phyloP scores from a whole-genome alignment of 2,888 invertebrate genomes.

The Callyntrura sp. region DNA sequence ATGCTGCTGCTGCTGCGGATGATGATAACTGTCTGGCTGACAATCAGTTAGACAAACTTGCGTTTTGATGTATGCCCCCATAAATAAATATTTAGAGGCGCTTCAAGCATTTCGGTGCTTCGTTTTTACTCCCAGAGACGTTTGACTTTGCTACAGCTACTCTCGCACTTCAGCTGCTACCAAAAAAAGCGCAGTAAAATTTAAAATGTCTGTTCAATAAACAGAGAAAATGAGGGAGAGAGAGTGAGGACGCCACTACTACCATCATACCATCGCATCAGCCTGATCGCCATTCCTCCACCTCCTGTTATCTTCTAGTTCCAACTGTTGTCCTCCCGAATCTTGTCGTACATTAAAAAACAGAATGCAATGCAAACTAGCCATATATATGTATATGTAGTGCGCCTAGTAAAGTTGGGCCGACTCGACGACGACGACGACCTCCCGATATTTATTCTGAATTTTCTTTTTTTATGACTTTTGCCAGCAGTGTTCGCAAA shows the following conservation, averaged over 20 bases:
- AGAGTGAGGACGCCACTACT: neutral
- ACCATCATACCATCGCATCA: no score
- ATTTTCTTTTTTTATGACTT: slow-evolving; percentile 69
- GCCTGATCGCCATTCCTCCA: neutral
- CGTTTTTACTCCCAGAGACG: neutral
- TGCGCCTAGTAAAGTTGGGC: neutral
- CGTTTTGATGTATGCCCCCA: neutral
- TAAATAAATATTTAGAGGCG: slow-evolving; percentile 25
- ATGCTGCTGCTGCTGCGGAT: neutral
- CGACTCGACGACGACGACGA: slow-evolving; percentile 24
- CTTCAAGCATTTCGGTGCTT: neutral
- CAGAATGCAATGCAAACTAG: slow-evolving; percentile 27
- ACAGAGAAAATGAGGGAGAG: neutral
- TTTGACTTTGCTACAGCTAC: neutral
- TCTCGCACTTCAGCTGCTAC: slow-evolving; percentile 2
- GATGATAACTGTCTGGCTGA: slow-evolving; percentile 30
- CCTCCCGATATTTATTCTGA: slow-evolving; percentile 37
- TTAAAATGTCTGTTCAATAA: neutral
- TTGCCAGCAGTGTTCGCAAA: slow-evolving; percentile 53
- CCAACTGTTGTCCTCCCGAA: slow-evolving; percentile 35
- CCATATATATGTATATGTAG: neutral
- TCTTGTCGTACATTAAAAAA: slow-evolving; percentile 30
- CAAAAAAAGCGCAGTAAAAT: slow-evolving; percentile 23
- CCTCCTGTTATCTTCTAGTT: slow-evolving; percentile 1
- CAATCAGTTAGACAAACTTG: slow-evolving; percentile 7